A percentile compares a stretch with the other conserved stretches of the same genome.
These are phyloP conservation scores for Microcebus murinus DNA, from an alignment of 2,113 vertebrate genomes.

Conservation along the genomic window DNA sequence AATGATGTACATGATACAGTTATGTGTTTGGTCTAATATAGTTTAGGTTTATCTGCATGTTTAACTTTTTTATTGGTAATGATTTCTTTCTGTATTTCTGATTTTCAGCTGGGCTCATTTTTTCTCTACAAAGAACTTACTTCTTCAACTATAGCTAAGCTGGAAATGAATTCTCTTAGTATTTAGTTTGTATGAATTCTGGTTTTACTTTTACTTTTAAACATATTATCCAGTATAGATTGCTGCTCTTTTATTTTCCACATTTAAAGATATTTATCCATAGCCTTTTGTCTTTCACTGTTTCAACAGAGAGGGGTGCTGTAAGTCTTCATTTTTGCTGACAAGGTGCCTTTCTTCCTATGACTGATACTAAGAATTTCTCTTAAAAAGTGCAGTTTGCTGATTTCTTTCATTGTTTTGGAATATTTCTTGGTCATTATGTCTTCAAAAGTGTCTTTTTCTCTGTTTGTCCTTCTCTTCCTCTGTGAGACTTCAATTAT, in stretches of 20 bases:
- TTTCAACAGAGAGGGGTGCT: neutral
- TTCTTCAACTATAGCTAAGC: neutral
- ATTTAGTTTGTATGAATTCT: neutral
- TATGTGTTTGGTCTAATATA: neutral
- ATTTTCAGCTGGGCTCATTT: neutral
- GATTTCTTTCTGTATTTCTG: neutral
- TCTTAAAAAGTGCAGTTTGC: neutral
- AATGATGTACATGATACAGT: neutral
- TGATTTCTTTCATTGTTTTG: neutral
- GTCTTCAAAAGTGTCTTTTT: neutral
- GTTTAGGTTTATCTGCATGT: neutral
- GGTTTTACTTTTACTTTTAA: neutral
- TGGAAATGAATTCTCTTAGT: neutral
- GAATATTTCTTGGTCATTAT: no score
- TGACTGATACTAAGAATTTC: neutral
- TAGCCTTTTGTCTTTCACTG: neutral
- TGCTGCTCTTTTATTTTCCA: neutral
- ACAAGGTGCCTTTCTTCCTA: neutral
- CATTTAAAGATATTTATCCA: neutral
- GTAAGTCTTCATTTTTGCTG: no score
- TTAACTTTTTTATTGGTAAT: neutral
- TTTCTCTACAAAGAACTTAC: neutral
- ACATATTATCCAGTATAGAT: neutral
- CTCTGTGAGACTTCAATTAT: neutral
- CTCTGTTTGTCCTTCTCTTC: neutral